Evolutionary conservation across 2,797 vertebrate genomes (phyloP).

Genomic region (Melopsittacus undulatus): DNA sequence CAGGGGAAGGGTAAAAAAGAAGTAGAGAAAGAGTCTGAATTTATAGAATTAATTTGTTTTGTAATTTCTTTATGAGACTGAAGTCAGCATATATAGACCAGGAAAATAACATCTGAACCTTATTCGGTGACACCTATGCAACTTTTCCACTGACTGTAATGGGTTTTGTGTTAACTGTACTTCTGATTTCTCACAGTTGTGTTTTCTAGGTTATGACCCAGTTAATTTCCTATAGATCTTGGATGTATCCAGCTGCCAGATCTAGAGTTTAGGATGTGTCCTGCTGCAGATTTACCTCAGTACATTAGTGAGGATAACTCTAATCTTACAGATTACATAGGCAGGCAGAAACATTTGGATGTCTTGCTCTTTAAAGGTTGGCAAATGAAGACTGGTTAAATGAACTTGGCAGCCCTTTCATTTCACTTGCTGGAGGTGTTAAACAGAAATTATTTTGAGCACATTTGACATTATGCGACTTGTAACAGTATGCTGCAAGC

Average conservation of each 20-base stretch:
- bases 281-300: not conserved
- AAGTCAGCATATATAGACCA: not conserved
- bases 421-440: not conserved
- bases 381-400: not conserved
- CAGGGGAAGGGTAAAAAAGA: not conserved
- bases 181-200: not conserved
- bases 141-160: not conserved
- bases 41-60: not conserved
- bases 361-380: not conserved
- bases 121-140: not conserved
- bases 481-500: not conserved
- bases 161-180: not conserved
- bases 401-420: not conserved
- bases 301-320: not conserved
- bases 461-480: not conserved
- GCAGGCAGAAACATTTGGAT: not conserved
- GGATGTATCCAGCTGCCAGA: not conserved
- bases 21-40: not conserved
- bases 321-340: not conserved
- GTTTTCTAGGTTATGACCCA: not conserved
- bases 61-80: not conserved
- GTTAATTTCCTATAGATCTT: not conserved
- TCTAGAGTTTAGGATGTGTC: not conserved
- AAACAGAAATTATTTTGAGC: constrained; percentile 29
- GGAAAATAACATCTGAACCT: not conserved